Base-by-base conservation (phyloP, 2,797 vertebrate species). In the Muscicapa comitata region DNA sequence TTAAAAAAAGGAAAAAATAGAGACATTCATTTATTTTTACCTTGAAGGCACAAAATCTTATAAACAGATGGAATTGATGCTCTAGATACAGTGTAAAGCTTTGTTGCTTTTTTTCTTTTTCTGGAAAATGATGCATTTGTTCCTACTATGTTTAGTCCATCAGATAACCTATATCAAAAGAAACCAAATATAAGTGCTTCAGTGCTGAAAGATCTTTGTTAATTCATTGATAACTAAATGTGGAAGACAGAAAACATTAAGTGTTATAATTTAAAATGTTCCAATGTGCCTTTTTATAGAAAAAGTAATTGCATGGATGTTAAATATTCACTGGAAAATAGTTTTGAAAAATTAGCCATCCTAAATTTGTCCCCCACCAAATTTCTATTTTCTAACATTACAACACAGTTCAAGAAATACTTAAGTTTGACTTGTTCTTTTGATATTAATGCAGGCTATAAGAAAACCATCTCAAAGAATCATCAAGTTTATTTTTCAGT, bases 401-500 rank as follows among this genome's bases (percentile, higher is more conserved):
- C 51, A 63, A 80, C 54, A 70, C 29, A 50, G 53, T 93, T 58
- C 83, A 72, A 77, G 73, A 91, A 95, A 95, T 93, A 93, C 93
- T 67, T 88, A 58, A 55, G 9, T 91, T 97, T 90, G 47, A 94
- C 62, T 95, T 73, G 45, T 68, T 93, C 86, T 51, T 91, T 80
- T 92, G 85, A 96, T 96, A 72, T 94, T 95, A 96, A 93, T 93
- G 37, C 51, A 87, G 75, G 15, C 78, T 91, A n/a, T 82, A 93
- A 94, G 82, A 96, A 97, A 94, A 93, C 43, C 38, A 61, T 77
- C 16, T 90, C 63, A 62, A 91, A 94, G 77, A 94, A 89, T 94
- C 84, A 94, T 77, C 61, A 92, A 92, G 61, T 96, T 96, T 97
- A 66, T 95, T 94, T 97, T 97, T 95, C 93, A 89, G 95, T 92